phyloP scores from a whole-genome alignment of 2,113 vertebrate genomes.

The Camarhynchus parvulus region DNA sequence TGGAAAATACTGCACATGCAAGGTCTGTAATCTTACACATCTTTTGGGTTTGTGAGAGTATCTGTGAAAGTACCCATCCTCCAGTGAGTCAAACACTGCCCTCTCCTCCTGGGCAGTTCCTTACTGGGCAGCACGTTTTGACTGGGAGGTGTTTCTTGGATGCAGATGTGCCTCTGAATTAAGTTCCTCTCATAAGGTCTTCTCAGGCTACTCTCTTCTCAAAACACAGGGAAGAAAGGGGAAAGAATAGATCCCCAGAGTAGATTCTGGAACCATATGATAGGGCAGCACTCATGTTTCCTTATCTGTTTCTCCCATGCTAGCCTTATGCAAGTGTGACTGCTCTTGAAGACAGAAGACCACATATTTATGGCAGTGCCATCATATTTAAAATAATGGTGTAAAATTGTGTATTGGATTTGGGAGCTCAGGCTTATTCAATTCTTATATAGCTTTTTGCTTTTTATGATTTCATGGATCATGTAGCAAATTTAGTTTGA shows the following conservation, averaged over 20 bases:
- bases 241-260: neutral
- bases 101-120: neutral
- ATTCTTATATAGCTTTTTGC: neutral
- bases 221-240: neutral
- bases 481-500: slow-evolving; percentile 7
- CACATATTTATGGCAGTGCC: neutral
- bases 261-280: rapidly evolving
- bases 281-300: neutral
- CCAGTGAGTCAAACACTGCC: neutral
- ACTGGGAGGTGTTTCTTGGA: neutral
- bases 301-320: neutral
- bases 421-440: neutral
- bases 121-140: neutral
- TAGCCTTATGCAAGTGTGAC: neutral
- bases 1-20: neutral
- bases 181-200: neutral
- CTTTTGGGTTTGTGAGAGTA: neutral
- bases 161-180: neutral
- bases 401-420: neutral
- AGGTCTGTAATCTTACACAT: neutral
- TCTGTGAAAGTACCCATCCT: neutral
- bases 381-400: neutral
- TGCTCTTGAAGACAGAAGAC: neutral
- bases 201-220: neutral
- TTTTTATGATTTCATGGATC: slow-evolving; percentile 22